phyloP scores from a whole-genome alignment of 2,888 invertebrate genomes.

The Cosmorhoe ocellata region DNA sequence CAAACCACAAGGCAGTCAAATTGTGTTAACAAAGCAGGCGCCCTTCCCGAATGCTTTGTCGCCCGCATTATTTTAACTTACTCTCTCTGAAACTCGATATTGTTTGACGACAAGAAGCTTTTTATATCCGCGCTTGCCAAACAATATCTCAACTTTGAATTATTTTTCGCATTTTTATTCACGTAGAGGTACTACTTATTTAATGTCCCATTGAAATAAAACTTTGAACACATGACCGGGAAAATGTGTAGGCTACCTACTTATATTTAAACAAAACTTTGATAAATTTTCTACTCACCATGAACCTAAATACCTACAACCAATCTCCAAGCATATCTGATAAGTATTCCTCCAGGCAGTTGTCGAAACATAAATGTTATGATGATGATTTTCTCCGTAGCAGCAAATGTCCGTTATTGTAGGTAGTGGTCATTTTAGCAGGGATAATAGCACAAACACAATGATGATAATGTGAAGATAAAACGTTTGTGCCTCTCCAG shows the following conservation, averaged over 20 bases:
- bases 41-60: slow-evolving; percentile 61
- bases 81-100: slow-evolving; percentile 78
- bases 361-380: slow-evolving; percentile 4
- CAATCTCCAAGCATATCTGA: not conserved
- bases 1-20: slow-evolving; percentile 46
- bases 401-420: slow-evolving; percentile 34
- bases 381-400: slow-evolving; percentile 27
- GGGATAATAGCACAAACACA: slow-evolving; percentile 30
- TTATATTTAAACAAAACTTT: too few relatives aligned
- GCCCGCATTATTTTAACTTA: slow-evolving; percentile 76
- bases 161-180: not conserved
- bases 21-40: slow-evolving; percentile 55
- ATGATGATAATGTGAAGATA: slow-evolving; percentile 30
- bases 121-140: slow-evolving; percentile 34
- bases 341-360: not conserved
- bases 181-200: too few relatives aligned
- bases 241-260: too few relatives aligned
- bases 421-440: slow-evolving; percentile 31
- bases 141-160: not conserved
- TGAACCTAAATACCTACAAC: slow-evolving; percentile 28
- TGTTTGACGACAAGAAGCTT: slow-evolving; percentile 75
- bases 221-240: too few relatives aligned
- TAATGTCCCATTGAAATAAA: too few relatives aligned
- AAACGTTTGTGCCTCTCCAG: slow-evolving; percentile 19
- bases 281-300: too few relatives aligned